phyloP scores from a whole-genome alignment of 1,140 invertebrate genomes.

The Drosophila pruinosa region DNA sequence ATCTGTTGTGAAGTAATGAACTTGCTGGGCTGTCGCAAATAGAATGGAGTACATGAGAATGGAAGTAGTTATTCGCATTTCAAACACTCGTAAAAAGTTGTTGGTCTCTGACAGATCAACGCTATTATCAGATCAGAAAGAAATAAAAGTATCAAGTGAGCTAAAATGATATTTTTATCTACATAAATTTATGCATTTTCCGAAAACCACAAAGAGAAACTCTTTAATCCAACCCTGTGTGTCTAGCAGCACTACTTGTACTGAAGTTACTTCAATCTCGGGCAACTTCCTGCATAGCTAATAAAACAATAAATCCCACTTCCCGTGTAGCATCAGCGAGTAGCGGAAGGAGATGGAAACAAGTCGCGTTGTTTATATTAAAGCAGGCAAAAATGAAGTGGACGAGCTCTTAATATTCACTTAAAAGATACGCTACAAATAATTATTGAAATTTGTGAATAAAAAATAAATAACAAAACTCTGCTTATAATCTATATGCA shows the following conservation, averaged over 20 bases:
- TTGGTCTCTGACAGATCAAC: slow-evolving; percentile 1
- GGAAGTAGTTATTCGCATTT: not conserved
- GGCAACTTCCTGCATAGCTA: slow-evolving; percentile 35
- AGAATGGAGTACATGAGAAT: not conserved
- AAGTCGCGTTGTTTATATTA: slow-evolving; percentile 48
- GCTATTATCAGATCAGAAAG: not conserved
- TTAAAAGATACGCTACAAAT: not conserved
- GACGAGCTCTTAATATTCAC: not conserved
- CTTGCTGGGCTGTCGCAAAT: not conserved
- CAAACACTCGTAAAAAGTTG: not conserved
- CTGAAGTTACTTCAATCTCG: slow-evolving; percentile 10
- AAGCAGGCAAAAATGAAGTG: slow-evolving; percentile 5
- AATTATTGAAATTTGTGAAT: no score
- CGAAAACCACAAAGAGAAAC: not conserved
- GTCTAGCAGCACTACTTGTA: not conserved
- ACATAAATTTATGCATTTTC: not conserved
- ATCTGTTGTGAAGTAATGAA: slow-evolving; percentile 49
- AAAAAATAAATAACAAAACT: not conserved
- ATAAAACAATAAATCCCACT: slow-evolving; percentile 69
- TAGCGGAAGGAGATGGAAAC: not conserved
- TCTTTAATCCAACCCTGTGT: not conserved
- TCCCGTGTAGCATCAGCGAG: slow-evolving; percentile 1
- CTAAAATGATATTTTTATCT: slow-evolving; percentile 2
- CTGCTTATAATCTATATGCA: no score
- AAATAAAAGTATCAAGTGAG: not conserved